These are phyloP conservation scores for Hylomyscus alleni DNA, from an alignment of 2,797 vertebrate genomes.

Conservation along the genomic window DNA sequence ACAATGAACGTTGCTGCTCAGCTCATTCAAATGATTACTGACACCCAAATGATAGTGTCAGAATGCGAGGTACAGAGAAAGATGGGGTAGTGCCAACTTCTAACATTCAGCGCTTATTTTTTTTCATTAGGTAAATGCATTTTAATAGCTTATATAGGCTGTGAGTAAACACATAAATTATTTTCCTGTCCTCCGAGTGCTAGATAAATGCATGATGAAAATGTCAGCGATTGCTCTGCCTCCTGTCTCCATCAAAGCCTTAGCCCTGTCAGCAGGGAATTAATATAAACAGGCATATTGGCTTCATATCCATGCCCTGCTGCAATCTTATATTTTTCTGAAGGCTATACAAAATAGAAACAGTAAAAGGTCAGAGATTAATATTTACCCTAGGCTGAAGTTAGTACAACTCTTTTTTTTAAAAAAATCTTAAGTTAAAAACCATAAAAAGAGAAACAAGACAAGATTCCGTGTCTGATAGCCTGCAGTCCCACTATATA, in stretches of 20 bases:
- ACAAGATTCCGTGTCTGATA: constrained; percentile 64
- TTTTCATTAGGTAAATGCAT: constrained; percentile 61
- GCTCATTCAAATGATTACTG: background rate
- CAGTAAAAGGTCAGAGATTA: constrained; percentile 65
- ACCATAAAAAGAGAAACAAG: constrained; percentile 76
- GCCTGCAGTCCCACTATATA: constrained; percentile 68
- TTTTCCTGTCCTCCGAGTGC: constrained; percentile 16
- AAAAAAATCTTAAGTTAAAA: constrained; percentile 44
- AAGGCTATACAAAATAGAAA: constrained; percentile 70
- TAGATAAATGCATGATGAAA: constrained; percentile 34
- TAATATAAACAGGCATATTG: constrained; percentile 39
- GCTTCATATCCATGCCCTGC: background rate
- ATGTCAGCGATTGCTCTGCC: constrained; percentile 3
- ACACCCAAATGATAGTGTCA: background rate
- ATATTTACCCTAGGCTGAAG: constrained; percentile 64
- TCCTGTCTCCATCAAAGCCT: constrained; percentile 43
- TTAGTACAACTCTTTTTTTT: constrained; percentile 46
- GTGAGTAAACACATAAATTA: constrained; percentile 52
- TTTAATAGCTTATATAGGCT: constrained; percentile 27
- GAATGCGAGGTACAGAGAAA: background rate
- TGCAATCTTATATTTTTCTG: constrained; percentile 58
- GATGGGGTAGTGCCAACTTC: background rate
- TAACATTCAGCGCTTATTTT: background rate
- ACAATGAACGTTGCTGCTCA: too few relatives aligned
- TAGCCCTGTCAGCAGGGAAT: background rate